phyloP scores from a whole-genome alignment of 2,797 vertebrate genomes.

The Dicrostonyx torquatus region DNA sequence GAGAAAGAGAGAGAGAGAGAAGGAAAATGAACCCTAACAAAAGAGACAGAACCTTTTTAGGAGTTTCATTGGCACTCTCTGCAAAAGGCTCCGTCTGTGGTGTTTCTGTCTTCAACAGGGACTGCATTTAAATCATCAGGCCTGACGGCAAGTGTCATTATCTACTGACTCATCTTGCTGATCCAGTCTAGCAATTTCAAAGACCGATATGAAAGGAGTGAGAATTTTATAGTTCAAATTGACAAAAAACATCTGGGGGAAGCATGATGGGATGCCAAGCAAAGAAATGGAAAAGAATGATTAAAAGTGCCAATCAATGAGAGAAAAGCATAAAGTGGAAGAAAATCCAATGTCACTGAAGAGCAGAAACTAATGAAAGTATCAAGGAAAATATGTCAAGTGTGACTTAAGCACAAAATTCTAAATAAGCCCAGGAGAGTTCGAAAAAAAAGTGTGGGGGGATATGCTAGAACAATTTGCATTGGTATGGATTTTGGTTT shows the following conservation, averaged over 20 bases:
- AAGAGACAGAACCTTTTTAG: not conserved
- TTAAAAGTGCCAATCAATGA: not conserved
- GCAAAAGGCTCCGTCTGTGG: not conserved
- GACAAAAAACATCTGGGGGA: not conserved
- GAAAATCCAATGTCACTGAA: not conserved
- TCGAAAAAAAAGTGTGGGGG: too few relatives aligned
- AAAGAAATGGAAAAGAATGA: conserved; percentile 20
- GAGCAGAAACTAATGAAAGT: not conserved
- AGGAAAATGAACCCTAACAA: not conserved
- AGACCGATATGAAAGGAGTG: not conserved
- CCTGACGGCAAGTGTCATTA: not conserved
- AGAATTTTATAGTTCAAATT: not conserved
- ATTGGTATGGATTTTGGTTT: too few relatives aligned
- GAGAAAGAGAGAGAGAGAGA: too few relatives aligned
- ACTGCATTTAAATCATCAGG: not conserved
- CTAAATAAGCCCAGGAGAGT: not conserved
- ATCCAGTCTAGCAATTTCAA: not conserved
- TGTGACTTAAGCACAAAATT: not conserved
- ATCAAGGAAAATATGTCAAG: not conserved
- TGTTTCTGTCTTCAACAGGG: not conserved
- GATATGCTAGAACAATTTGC: too few relatives aligned
- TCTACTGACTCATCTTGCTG: not conserved
- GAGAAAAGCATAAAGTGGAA: not conserved
- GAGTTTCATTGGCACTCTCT: not conserved
- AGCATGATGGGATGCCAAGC: not conserved